Conservation (phyloP, 2,113 vertebrate species). For the Ginglymostoma cirratum region DNA sequence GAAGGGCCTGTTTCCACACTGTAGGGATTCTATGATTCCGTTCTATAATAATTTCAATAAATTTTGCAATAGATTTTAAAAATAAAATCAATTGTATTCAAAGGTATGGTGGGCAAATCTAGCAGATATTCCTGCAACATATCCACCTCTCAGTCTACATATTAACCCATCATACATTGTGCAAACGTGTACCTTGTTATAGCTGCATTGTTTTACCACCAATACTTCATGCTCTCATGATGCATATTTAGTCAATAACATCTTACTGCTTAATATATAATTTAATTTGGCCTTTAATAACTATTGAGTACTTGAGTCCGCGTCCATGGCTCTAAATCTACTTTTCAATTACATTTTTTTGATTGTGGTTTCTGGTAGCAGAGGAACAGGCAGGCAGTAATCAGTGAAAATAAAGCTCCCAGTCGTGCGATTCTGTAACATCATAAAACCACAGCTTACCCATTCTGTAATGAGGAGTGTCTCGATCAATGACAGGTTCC, state of each 20-base stretch:
- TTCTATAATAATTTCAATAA: not conserved
- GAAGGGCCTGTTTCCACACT: no score
- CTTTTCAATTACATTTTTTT: constrained; percentile 24
- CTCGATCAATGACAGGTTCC: not conserved
- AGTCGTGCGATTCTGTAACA: not conserved
- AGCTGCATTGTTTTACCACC: not conserved
- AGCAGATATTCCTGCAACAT: not conserved
- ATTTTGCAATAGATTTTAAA: not conserved
- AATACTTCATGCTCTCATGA: not conserved
- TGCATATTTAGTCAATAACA: constrained; percentile 22
- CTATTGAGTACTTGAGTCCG: not conserved
- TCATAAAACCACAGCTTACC: not conserved
- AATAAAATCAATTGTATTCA: not conserved
- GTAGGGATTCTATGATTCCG: no score
- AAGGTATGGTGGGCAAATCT: not conserved
- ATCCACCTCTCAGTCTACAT: not conserved
- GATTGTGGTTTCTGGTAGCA: constrained; percentile 8
- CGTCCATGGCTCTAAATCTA: not conserved
- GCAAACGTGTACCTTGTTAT: not conserved
- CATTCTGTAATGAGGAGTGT: not conserved
- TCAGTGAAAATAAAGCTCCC: not conserved
- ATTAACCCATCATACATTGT: not conserved
- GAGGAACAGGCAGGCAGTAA: not conserved
- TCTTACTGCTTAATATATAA: constrained; percentile 24
- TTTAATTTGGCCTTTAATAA: not conserved